Conservation (phyloP, 2,797 vertebrate genomes). For the Phataginus tetradactyla region DNA sequence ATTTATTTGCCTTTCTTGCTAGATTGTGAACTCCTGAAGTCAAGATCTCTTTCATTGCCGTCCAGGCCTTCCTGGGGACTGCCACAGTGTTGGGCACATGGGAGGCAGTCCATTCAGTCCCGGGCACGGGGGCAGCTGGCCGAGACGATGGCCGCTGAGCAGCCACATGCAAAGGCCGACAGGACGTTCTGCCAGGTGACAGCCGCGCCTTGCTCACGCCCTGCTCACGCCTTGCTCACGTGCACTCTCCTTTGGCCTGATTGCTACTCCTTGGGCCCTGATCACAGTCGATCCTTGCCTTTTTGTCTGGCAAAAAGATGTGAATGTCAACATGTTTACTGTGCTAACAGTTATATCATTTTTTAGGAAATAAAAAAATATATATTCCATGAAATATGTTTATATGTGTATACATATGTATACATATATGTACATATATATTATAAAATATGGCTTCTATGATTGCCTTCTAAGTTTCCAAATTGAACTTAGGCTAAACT, state of each 20-base stretch:
- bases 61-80: not conserved
- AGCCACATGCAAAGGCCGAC: not conserved
- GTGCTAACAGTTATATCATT: not conserved
- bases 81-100: not conserved
- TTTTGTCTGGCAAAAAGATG: not conserved
- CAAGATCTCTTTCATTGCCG: not conserved
- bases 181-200: not conserved
- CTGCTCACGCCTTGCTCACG: not conserved
- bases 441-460: not conserved
- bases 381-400: not conserved
- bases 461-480: not conserved
- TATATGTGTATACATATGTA: not conserved
- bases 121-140: not conserved
- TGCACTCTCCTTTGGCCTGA: not conserved
- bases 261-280: not conserved
- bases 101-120: not conserved
- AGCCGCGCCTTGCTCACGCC: not conserved
- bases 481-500: not conserved
- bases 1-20: not conserved
- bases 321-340: not conserved
- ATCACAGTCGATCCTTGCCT: not conserved
- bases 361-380: not conserved
- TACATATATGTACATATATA: not conserved
- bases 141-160: not conserved
- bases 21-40: not conserved